Evolutionary conservation across 2,113 vertebrate species (phyloP), one percentile per base, ranked within the genome.

Genomic region (Paratilapia polleni): DNA sequence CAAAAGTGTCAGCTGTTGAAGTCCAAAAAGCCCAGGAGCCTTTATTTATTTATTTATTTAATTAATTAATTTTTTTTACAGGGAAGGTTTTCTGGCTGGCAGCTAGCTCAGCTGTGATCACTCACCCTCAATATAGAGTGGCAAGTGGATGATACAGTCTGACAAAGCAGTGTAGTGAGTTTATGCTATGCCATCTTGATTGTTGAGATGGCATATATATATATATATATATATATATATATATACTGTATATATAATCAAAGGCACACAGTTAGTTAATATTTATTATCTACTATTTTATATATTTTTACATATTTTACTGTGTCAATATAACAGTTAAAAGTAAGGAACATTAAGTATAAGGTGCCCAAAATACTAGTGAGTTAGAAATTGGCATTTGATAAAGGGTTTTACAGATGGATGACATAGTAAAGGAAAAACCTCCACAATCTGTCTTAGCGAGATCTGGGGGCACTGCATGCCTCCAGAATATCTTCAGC

Each of bases 71-170:
- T 57, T 73, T 76, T 75, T 38, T 58, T 80, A 85, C 78, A 87
- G 83, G 68, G 41, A 70, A 82, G 20, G 78, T 76, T 87, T 82
- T 58, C 31, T 87, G 68, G 64, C 76, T 89, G 91, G 80, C 83
- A 90, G 82, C 64, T 38, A 70, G 77, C 87, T 93, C 93, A 92
- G 92, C 91, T 95, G 91, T 0, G 87, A 91, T 88, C 92, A 88
- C 84, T 93, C 91, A 91, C 19, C 81, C 78, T 80, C 84, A 75
- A 82, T 91, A 85, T 88, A 80, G 38, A 63, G 79, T 66, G 34
- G 77, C 57, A 63, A 80, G 41, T 63, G 41, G 68, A 82, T 81
- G 83, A 91, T 75, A 54, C 22, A 66, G 41, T 81, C 22, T 20
- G 81, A 92, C 89, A 88, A 24, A 75, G 12, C 78, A 36, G 57